These are phyloP conservation scores for Eledona agricola DNA, from an alignment of 2,888 invertebrate species.

Conservation along the genomic window DNA sequence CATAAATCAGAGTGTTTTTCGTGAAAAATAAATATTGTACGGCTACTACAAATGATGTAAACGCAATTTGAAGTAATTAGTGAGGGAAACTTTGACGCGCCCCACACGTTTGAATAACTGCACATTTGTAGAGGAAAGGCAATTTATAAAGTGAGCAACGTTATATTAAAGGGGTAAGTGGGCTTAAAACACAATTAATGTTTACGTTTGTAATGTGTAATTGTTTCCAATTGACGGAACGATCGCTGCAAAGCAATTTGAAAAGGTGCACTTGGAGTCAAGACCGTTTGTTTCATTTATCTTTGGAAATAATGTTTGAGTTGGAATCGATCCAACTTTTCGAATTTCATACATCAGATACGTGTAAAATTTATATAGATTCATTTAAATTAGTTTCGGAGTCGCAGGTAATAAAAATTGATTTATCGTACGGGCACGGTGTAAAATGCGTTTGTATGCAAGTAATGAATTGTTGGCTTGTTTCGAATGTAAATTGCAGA, in stretches of 20 bases:
- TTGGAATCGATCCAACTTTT: conserved; percentile 10
- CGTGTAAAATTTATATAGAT: conserved; percentile 23
- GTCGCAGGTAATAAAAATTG: conserved; percentile 31
- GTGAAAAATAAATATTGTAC: too few relatives aligned
- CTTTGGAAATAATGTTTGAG: conserved; percentile 8
- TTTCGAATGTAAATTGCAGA: conserved; percentile 23
- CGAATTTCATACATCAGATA: conserved; percentile 24
- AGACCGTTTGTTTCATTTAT: conserved; percentile 6
- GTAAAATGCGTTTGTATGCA: conserved; percentile 21
- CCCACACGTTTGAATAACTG: conserved; percentile 18
- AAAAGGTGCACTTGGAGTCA: conserved; percentile 5
- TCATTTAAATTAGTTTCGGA: conserved; percentile 30
- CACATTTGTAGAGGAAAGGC: conserved; percentile 16
- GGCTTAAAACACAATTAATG: conserved; percentile 20
- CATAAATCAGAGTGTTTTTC: conserved; percentile 3
- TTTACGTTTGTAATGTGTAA: conserved; percentile 13
- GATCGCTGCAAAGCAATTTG: conserved; percentile 11
- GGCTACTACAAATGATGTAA: conserved; percentile 23
- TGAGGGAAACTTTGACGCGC: conserved; percentile 13
- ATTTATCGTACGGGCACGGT: conserved; percentile 16
- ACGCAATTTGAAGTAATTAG: conserved; percentile 26
- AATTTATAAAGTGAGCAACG: conserved; percentile 17
- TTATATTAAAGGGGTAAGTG: conserved; percentile 22
- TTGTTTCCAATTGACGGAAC: conserved; percentile 20
- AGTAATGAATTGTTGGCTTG: conserved; percentile 16